Evolutionary conservation across 1,140 invertebrate genomes (phyloP), one percentile per base, ranked within the genome.

Genomic region (Tribolium madens): DNA sequence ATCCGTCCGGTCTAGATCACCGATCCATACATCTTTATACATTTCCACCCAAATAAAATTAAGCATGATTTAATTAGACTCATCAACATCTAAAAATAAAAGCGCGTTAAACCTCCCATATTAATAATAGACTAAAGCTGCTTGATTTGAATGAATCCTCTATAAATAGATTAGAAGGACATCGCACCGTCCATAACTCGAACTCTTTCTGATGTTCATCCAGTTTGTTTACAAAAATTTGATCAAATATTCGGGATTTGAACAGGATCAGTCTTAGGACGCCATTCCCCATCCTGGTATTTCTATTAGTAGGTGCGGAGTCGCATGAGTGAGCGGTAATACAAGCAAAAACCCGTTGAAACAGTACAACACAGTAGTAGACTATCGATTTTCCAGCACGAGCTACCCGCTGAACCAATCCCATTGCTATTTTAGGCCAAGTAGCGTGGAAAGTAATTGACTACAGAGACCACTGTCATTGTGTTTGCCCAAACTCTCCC

Each of bases 131-230:
- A 36, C 68, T 76, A 71, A 76, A 13, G 74, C 57, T 26, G 74
- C 15, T 46, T 76, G 46, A 70, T 70, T 50, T 69, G 68, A 76
- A 70, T 76, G 68, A 76, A 76, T 76, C 64, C 47, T 76, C 74
- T 76, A 76, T 76, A 76, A 76, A 76, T 76, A 76, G 74, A 64
- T 33, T 70, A 76, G 68, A 76, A 76, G 74, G 74, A 76, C 74
- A 76, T 76, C 64, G 74, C 46, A 76, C 74, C 50, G 31, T 26
- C 17, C 57, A 21, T 18, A 5, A 18, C 48, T 9, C 47, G 36
- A 17, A 33, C 74, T 76, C 47, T 69, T 69, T 69, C 60, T 69
- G 26, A 21, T 33, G 10, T 6, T 18, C 12, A 13, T 64, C 26
- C n/a, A 33, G 57, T 64, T 64, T 64, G 57, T 64, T 64, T 64